A percentile compares a stretch with the other conserved stretches of the same genome.
These are phyloP conservation scores for Anoplopoma fimbria DNA, from an alignment of 2,113 vertebrate genomes.

Conservation along the genomic window DNA sequence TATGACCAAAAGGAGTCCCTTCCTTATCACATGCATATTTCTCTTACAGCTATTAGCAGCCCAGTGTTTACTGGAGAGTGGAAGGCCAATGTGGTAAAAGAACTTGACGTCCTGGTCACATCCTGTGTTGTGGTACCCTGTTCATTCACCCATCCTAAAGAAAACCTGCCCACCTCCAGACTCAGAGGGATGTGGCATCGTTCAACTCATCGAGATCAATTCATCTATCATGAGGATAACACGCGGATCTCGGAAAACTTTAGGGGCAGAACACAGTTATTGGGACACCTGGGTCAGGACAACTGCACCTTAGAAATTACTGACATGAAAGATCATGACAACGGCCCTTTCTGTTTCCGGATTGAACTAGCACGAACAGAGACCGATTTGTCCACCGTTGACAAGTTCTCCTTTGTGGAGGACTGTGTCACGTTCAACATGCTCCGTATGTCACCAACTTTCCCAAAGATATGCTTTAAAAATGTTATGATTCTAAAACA, in stretches of 20 bases:
- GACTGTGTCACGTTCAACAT: slow-evolving; percentile 44
- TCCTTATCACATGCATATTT: background rate
- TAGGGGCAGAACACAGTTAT: slow-evolving; percentile 55
- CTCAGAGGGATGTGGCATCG: slow-evolving; percentile 68
- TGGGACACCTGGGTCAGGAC: slow-evolving; percentile 48
- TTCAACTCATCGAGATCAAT: accelerated
- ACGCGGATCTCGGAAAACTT: slow-evolving; percentile 24
- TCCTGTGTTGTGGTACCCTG: slow-evolving; percentile 81
- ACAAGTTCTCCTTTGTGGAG: slow-evolving; percentile 68
- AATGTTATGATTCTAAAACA: too few relatives aligned
- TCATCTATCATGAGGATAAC: background rate
- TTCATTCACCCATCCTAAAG: slow-evolving; percentile 57
- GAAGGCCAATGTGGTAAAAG: slow-evolving; percentile 24
- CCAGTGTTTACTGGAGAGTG: slow-evolving; percentile 45
- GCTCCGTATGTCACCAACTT: slow-evolving; percentile 45
- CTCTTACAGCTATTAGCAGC: slow-evolving; percentile 38
- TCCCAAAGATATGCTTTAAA: background rate
- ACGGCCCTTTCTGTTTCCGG: slow-evolving; percentile 76
- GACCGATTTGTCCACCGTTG: accelerated
- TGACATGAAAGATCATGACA: slow-evolving; percentile 56
- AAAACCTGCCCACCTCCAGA: slow-evolving; percentile 18
- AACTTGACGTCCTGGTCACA: slow-evolving; percentile 22
- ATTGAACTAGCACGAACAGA: slow-evolving; percentile 23
- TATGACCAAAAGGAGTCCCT: background rate
- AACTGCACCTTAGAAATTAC: slow-evolving; percentile 79